Percentiles rank a stretch among this genome's conserved stretches.
These are phyloP conservation scores for Trypoxylon attenuatum DNA, from an alignment of 2,888 invertebrate species.

Conservation along the genomic window DNA sequence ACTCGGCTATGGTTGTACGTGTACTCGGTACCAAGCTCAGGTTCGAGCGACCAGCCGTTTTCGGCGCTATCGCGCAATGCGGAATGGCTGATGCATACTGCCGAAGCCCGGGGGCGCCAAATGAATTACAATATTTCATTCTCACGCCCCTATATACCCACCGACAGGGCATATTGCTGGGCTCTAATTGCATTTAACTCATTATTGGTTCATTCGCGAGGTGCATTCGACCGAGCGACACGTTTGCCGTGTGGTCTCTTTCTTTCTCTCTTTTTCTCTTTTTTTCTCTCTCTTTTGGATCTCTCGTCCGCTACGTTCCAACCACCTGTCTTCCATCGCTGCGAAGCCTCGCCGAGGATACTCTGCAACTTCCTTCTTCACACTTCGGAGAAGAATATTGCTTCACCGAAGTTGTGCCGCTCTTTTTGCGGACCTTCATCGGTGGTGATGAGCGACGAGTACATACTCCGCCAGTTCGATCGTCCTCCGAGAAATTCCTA, in stretches of 20 bases:
- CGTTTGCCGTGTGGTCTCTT: constrained; percentile 12
- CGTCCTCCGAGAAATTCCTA: too few relatives aligned
- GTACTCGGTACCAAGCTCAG: constrained; percentile 11
- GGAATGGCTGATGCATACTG: constrained; percentile 60
- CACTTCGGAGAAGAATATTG: constrained; percentile 7
- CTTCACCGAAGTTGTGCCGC: too few relatives aligned
- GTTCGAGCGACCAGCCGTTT: constrained; percentile 35
- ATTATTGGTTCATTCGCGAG: constrained; percentile 51
- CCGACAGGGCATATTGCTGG: constrained; percentile 50
- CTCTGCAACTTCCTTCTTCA: too few relatives aligned
- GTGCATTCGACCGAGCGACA: constrained; percentile 22
- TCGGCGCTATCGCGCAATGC: constrained; percentile 58
- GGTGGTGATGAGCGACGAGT: too few relatives aligned
- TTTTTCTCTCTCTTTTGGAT: neutral
- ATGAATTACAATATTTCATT: constrained; percentile 68
- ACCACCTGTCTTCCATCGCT: constrained; percentile 19
- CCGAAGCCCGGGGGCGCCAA: constrained; percentile 61
- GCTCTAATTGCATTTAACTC: constrained; percentile 58
- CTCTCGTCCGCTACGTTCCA: constrained; percentile 29
- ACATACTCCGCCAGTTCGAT: too few relatives aligned
- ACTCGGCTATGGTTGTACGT: constrained; percentile 6
- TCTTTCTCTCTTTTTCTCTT: constrained; percentile 5
- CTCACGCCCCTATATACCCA: constrained; percentile 57
- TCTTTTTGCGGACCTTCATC: too few relatives aligned
- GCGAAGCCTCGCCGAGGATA: constrained; percentile 17